Base-by-base conservation (phyloP, 92 coral and sea anemone genomes). In the Actinostola sp. region DNA sequence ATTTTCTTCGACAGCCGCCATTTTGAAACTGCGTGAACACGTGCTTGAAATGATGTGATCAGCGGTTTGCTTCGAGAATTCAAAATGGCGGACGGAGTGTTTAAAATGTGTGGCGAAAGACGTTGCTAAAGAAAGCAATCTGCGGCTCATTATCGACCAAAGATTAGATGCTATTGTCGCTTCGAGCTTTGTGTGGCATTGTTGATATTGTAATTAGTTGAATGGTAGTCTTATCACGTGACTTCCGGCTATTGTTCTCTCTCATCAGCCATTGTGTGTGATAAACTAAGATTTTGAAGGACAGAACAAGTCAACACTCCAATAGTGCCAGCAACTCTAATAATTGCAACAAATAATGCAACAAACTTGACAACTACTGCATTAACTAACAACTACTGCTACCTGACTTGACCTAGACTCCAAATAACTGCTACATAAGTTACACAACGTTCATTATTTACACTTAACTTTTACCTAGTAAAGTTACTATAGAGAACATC, bases 1-100 rank as follows among this genome's bases (percentile, higher is more conserved):
- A 20, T 81, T 81, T 67, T 65, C 73, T 69, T 70, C 82, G 64
- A 31, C 32, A 35, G 60, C 67, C 51, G 89, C 83, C 96, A 86
- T 89, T 21, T 78, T 77, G 66, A 32, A 28, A 41, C 11, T 7
- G 8, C 68, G 31, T 16, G 26, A n/a, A 1, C 73, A 45, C 43
- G 48, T 61, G 60, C 55, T 44, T 76, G 81, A 57, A 61, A 59
- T 66, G 43, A 32, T 25, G 25, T 38, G 61, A 63, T 41, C 88
- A 72, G 85, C 85, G 80, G 67, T 6, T 34, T 38, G 11, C 54
- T 34, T 13, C 29, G 21, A 27, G 6, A 30, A 27, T 13, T 21
- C 7, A 53, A 53, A 53, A 53, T 53, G 59, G 59, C 59, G 59
- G 59, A 53, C 14, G 19, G 21, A 53, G 25, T 53, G 59, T 48